phyloP scores from a whole-genome alignment of 2,113 vertebrate species.

The Phaethornis superciliosus region DNA sequence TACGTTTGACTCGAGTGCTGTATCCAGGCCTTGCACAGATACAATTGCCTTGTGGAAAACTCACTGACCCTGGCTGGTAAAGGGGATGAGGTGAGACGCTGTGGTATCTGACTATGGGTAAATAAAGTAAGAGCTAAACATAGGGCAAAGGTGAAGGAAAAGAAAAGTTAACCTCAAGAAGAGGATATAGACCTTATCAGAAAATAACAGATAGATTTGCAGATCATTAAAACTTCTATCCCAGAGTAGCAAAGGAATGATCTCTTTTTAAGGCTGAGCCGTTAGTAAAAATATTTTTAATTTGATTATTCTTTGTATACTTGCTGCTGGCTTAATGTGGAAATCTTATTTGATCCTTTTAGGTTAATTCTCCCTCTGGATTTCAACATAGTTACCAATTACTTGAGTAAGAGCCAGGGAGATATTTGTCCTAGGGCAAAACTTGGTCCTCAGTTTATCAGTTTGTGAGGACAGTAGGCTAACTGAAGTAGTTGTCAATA shows the following conservation, averaged over 20 bases:
- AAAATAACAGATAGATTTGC: neutral
- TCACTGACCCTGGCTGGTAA: neutral
- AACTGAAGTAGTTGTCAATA: neutral
- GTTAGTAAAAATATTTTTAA: neutral
- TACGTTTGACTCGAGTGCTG: fast-evolving
- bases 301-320: neutral
- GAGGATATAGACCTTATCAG: neutral
- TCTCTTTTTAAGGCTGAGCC: neutral
- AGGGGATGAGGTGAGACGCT: neutral
- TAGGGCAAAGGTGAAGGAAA: neutral
- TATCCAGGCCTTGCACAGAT: neutral
- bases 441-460: neutral
- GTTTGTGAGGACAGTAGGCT: neutral
- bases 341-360: neutral
- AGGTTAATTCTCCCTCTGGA: neutral
- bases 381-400: neutral
- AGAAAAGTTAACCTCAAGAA: neutral
- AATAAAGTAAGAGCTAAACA: neutral
- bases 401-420: neutral
- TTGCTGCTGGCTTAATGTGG: neutral
- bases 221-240: neutral
- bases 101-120: neutral
- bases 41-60: neutral
- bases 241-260: neutral
- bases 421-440: neutral